phyloP scores from a whole-genome alignment of 2,113 vertebrate genomes.

The Mustela lutreola region DNA sequence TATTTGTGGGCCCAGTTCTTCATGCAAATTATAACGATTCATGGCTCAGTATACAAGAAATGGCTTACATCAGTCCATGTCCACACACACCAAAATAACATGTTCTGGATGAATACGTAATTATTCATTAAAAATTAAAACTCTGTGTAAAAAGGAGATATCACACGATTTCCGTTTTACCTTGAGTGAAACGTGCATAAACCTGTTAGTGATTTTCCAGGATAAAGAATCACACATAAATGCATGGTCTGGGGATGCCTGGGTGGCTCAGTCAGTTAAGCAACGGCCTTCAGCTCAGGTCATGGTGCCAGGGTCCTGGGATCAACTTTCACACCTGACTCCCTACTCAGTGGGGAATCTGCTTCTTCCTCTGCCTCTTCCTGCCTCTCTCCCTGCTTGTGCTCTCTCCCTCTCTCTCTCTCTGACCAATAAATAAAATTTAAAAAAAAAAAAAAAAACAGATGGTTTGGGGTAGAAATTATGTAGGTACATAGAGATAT shows the following conservation, averaged over 20 bases:
- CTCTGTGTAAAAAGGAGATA: neutral
- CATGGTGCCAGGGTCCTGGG: too few species aligned
- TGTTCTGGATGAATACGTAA: neutral
- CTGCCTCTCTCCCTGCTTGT: too few species aligned
- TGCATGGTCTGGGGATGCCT: neutral
- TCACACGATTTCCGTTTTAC: neutral
- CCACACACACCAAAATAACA: neutral
- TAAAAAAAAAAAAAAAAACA: too few species aligned
- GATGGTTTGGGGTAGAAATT: neutral
- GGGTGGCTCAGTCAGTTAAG: too few species aligned
- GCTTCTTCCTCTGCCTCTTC: too few species aligned
- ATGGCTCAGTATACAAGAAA: neutral
- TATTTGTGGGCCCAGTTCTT: constrained; percentile 48
- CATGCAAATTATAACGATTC: constrained; percentile 24
- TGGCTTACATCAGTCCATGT: neutral
- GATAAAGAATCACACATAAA: neutral
- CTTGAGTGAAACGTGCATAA: neutral
- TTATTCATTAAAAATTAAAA: neutral
- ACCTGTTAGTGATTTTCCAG: neutral
- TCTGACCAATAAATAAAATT: too few species aligned
- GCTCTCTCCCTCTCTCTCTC: too few species aligned
- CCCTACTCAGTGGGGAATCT: too few species aligned
- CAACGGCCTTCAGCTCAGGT: too few species aligned
- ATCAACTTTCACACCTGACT: too few species aligned
- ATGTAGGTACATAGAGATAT: neutral